Evolutionary conservation across 2,113 vertebrate species (phyloP).

Genomic region (Menura novaehollandiae): DNA sequence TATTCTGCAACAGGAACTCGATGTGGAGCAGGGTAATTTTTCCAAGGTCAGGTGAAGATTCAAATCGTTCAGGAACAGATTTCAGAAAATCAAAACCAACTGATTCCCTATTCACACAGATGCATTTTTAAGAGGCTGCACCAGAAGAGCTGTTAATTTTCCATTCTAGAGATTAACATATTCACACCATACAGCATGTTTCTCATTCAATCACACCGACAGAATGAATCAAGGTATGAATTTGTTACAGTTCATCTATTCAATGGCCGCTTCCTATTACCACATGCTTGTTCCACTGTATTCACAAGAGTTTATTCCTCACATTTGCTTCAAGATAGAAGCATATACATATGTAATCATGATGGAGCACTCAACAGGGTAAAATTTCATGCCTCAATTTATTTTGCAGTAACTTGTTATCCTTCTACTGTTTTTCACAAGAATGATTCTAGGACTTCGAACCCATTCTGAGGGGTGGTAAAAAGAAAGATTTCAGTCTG

Average conservation of each 20-base stretch:
- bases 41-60: conserved; percentile 80
- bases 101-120: conserved; percentile 77
- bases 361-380: not conserved
- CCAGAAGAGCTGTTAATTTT: conserved; percentile 27
- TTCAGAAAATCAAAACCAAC: conserved; percentile 85
- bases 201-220: not conserved
- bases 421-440: not conserved
- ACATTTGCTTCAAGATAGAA: not conserved
- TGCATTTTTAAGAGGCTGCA: conserved; percentile 36
- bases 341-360: not conserved
- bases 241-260: not conserved
- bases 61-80: conserved; percentile 80
- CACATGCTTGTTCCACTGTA: not conserved
- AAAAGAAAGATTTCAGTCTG: not conserved
- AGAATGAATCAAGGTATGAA: conserved; percentile 8
- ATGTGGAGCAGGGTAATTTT: conserved; percentile 80
- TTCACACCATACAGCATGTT: not conserved
- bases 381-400: not conserved
- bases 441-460: not conserved
- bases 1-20: conserved; percentile 83
- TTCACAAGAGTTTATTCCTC: not conserved
- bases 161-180: not conserved
- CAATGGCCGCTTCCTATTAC: not conserved
- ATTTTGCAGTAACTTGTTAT: not conserved
- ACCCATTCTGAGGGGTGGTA: not conserved